Base-by-base conservation (phyloP, 30 jellyfish, hydroid and myxozoan genomes). In the Hydractinia symbiolongicarpus region DNA sequence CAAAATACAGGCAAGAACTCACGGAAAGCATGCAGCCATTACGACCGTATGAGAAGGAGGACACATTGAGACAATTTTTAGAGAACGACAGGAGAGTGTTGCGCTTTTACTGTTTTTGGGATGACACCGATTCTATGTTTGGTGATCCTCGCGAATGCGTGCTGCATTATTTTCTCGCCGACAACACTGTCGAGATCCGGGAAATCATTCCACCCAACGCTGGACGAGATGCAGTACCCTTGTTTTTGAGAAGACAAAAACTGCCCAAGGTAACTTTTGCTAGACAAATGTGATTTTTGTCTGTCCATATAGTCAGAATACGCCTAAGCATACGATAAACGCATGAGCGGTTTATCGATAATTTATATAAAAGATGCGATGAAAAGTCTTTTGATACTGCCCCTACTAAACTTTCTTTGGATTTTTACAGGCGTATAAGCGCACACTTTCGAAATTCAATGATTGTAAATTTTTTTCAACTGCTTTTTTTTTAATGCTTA, bases 221-320 rank as follows among this genome's bases (percentile, higher is more conserved):
- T 70, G 98, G 98, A 5, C 73, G 95, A 66, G 98, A 91, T 91
- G 96, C 98, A 5, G 96, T 91, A 9, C 98, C 98, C 52, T 90
- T 91, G 66, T 91, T 91, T 84, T 81, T 91, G 54, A 58, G 96
- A 54, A 57, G 98, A 66, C 96, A 86, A 73, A 86, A 82, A 77
- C 87, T 91, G 40, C 98, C 98, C 7, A 91, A 91, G 98, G 98
- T 86, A 61, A 7, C 79, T 51, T 30, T 40, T 9, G 14, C 54
- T 17, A 7, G 44, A 21, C 57, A 7, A 49, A 15, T 11, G 20
- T 67, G 19, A 13, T 11, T 58, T 58, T 11, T 30, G 44, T 30
- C 44, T 30, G 44, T 30, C 44, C 2, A 2, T 30, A 30, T 30
- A 30, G 44, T 30, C 44, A 30, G 44, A 30, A 30, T 30, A 30